These are phyloP conservation scores for Pionites leucogaster DNA, from an alignment of 2,113 vertebrate species.

Conservation along the genomic window DNA sequence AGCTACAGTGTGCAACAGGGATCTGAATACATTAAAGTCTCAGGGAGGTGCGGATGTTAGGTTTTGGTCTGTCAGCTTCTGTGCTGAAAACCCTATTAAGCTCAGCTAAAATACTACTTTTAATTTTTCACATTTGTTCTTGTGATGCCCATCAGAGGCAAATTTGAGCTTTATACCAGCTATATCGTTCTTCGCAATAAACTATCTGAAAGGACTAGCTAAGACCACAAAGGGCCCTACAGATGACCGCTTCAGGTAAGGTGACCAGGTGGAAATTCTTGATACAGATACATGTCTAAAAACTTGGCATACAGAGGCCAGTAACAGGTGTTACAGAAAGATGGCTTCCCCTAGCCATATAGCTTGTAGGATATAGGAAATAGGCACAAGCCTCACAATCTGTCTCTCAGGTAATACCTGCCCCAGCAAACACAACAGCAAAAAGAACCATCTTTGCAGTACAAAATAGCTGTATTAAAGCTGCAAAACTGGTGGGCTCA, in stretches of 20 bases:
- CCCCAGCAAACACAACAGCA: background rate
- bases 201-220: background rate
- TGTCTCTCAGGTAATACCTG: background rate
- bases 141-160: background rate
- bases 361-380: background rate
- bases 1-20: background rate
- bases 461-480: background rate
- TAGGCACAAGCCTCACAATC: background rate
- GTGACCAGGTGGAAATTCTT: background rate
- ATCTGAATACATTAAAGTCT: constrained; percentile 15
- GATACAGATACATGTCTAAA: background rate
- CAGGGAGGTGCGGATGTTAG: background rate
- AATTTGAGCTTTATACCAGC: background rate
- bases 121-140: background rate
- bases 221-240: background rate
- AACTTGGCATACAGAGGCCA: background rate
- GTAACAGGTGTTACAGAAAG: background rate
- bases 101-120: background rate
- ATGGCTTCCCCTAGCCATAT: background rate
- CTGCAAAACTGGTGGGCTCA: background rate
- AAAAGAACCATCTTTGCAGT: background rate
- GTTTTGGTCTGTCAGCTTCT: constrained; percentile 23
- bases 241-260: background rate
- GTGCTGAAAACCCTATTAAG: background rate
- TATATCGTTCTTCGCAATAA: background rate